Evolutionary conservation across 64 coral and sea anemone genomes (phyloP).

Genomic region (Stichodactyla mertensii): DNA sequence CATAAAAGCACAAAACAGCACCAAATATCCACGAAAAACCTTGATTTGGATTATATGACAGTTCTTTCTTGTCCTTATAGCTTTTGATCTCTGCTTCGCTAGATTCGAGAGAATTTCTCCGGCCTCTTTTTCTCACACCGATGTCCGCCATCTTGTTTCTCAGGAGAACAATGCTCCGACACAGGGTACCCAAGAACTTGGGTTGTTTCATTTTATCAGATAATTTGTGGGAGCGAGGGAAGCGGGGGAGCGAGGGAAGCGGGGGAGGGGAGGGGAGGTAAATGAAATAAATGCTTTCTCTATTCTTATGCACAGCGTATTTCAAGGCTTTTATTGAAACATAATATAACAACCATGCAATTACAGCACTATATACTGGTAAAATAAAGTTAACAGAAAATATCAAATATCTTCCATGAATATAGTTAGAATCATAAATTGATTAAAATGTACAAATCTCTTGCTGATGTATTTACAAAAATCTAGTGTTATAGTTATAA

Average conservation of each 20-base stretch:
- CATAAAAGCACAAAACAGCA: conserved; percentile 26
- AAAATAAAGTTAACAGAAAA: too few relatives aligned
- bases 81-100: not conserved
- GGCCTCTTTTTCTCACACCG: not conserved
- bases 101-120: not conserved
- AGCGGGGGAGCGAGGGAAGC: not conserved
- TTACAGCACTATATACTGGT: too few relatives aligned
- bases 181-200: not conserved
- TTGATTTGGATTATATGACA: not conserved
- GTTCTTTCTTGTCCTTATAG: not conserved
- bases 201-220: not conserved
- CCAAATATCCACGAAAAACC: conserved; percentile 37
- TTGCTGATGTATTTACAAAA: too few relatives aligned
- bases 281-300: too few relatives aligned
- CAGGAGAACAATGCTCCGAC: not conserved
- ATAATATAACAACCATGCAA: not conserved
- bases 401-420: too few relatives aligned
- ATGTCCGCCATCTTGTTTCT: not conserved
- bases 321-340: not conserved
- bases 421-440: too few relatives aligned
- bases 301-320: too few relatives aligned
- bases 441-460: too few relatives aligned
- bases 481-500: too few relatives aligned
- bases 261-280: too few relatives aligned
- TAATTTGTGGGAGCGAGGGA: not conserved